These are phyloP conservation scores for Grus americana DNA, from an alignment of 2,113 vertebrate species.

Conservation along the genomic window DNA sequence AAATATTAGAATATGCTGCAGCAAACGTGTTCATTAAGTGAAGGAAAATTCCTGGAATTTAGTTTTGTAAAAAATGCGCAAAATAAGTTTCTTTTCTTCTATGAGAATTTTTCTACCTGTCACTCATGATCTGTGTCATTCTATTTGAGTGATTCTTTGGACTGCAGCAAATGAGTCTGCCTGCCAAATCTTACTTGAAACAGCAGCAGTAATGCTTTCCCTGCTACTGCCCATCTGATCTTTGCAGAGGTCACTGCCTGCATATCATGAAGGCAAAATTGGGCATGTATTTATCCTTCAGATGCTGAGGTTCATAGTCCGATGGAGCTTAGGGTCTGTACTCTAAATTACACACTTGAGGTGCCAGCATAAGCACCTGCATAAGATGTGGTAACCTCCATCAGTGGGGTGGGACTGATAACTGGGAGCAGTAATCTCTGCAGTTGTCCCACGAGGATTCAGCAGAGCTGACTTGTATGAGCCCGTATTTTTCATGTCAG, in stretches of 20 bases:
- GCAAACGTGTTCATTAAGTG: neutral
- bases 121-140: neutral
- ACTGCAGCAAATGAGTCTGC: neutral
- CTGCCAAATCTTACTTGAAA: neutral
- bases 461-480: neutral
- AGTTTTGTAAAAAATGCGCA: neutral
- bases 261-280: neutral
- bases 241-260: neutral
- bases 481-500: neutral
- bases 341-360: neutral
- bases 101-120: neutral
- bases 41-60: neutral
- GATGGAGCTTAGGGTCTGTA: neutral
- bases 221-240: neutral
- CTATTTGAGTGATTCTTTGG: neutral
- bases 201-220: neutral
- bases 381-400: too few relatives aligned
- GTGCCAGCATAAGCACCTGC: neutral
- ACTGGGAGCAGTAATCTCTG: neutral
- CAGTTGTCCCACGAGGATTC: neutral
- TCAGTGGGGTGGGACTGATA: neutral
- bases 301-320: neutral
- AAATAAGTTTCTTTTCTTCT: neutral
- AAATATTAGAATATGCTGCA: neutral
- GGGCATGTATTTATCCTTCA: neutral